Evolutionary conservation across 2,888 invertebrate species (phyloP).

Genomic region (Notodonta dromedarius): DNA sequence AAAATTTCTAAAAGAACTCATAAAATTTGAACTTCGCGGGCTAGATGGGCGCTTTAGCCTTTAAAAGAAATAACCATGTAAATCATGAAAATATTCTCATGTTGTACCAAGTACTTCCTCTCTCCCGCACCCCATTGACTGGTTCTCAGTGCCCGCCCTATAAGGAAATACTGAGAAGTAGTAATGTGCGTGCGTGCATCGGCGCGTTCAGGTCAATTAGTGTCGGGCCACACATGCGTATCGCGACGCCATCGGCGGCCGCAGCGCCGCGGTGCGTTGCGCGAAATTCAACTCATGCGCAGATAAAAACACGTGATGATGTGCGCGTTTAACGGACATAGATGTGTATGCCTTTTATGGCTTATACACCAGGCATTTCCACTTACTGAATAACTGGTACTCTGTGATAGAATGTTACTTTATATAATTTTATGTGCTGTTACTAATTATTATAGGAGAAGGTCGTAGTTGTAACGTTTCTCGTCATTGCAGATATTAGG

Average conservation of each 20-base stretch:
- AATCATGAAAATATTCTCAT: not conserved
- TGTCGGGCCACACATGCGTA: conserved; percentile 49
- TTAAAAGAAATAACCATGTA: too few relatives aligned
- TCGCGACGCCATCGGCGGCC: conserved; percentile 37
- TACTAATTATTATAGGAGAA: too few relatives aligned
- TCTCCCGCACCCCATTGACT: not conserved
- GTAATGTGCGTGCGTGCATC: conserved; percentile 10
- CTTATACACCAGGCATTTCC: not conserved
- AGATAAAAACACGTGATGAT: conserved; percentile 17
- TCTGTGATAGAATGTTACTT: too few relatives aligned
- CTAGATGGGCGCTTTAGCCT: too few relatives aligned
- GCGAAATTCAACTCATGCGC: conserved; percentile 28
- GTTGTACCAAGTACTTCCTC: not conserved
- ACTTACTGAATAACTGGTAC: too few relatives aligned
- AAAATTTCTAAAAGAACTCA: too few relatives aligned
- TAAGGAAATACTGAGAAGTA: conserved; percentile 14
- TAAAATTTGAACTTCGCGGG: too few relatives aligned
- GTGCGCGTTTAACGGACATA: not conserved
- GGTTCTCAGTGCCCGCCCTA: conserved; percentile 1
- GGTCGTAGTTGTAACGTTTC: too few relatives aligned
- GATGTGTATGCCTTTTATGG: not conserved
- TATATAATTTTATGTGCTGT: too few relatives aligned
- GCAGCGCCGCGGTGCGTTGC: conserved; percentile 13
- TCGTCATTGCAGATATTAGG: too few relatives aligned
- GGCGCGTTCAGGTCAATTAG: conserved; percentile 42